phyloP scores from a whole-genome alignment of 2,797 vertebrate genomes.

The Neoniphon sammara region DNA sequence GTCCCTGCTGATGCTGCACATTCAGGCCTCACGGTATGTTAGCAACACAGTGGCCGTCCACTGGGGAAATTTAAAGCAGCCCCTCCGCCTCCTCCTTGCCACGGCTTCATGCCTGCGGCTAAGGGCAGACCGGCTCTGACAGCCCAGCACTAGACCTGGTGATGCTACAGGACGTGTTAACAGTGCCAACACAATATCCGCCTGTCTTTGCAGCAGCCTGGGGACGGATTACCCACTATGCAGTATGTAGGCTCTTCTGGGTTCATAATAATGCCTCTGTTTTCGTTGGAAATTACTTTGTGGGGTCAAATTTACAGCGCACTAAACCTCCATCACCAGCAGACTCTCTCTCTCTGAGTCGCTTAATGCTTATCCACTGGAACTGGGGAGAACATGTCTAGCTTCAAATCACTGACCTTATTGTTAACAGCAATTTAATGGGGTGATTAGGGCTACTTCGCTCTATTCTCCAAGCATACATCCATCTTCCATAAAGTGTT shows the following conservation, averaged over 20 bases:
- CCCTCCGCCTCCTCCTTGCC: not conserved
- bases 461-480: constrained; percentile 62
- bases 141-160: constrained; percentile 8
- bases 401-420: constrained; percentile 70
- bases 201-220: constrained; percentile 33
- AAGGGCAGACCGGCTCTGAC: constrained; percentile 16
- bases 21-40: constrained; percentile 48
- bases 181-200: constrained; percentile 38
- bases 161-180: constrained; percentile 30
- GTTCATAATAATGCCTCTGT: constrained; percentile 1
- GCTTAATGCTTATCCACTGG: constrained; percentile 30
- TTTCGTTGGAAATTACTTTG: constrained; percentile 17
- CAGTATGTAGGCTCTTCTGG: constrained; percentile 6
- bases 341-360: not conserved
- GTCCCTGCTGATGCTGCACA: constrained; percentile 62
- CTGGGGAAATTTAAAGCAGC: constrained; percentile 48
- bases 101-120: constrained; percentile 28
- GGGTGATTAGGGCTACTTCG: constrained; percentile 62
- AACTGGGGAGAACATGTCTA: constrained; percentile 38
- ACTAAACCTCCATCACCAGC: too few species aligned
- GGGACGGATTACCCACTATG: constrained; percentile 33
- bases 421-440: constrained; percentile 62
- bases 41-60: constrained; percentile 39
- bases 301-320: not conserved
- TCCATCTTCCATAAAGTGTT: constrained; percentile 70